A percentile compares a stretch with the other conserved stretches of the same genome.
Conservation (phyloP, 2,888 invertebrate species). For the Hymenopus coronatus region DNA sequence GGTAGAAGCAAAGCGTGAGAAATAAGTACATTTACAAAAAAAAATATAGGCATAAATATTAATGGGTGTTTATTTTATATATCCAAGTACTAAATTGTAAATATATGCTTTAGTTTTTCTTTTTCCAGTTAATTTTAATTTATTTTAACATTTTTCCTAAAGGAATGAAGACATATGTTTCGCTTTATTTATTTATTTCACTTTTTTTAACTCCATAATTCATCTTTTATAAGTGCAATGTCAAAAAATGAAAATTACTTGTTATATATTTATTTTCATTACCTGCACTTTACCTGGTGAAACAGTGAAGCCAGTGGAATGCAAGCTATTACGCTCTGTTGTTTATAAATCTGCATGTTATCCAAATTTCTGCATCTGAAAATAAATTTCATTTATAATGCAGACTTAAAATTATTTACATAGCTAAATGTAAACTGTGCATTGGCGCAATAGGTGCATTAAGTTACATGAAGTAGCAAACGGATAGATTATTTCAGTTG, state of each 20-base stretch:
- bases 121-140: not conserved
- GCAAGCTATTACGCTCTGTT: not conserved
- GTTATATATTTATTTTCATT: not conserved
- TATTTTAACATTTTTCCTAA: not conserved
- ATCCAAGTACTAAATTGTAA: not conserved
- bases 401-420: not conserved
- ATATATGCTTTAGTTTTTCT: not conserved
- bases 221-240: not conserved
- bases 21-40: not conserved
- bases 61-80: not conserved
- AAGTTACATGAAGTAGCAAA: not conserved
- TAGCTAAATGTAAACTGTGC: not conserved
- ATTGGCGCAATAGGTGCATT: not conserved
- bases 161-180: not conserved
- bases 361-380: not conserved
- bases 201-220: not conserved
- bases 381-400: not conserved
- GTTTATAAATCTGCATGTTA: not conserved
- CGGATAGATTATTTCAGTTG: not conserved
- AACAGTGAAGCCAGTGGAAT: not conserved
- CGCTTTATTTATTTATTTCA: not conserved
- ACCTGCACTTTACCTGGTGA: not conserved
- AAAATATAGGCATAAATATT: not conserved
- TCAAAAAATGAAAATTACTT: not conserved
- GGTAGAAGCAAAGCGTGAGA: not conserved